Conservation (phyloP, 2,113 vertebrate genomes). For the human region DNA sequence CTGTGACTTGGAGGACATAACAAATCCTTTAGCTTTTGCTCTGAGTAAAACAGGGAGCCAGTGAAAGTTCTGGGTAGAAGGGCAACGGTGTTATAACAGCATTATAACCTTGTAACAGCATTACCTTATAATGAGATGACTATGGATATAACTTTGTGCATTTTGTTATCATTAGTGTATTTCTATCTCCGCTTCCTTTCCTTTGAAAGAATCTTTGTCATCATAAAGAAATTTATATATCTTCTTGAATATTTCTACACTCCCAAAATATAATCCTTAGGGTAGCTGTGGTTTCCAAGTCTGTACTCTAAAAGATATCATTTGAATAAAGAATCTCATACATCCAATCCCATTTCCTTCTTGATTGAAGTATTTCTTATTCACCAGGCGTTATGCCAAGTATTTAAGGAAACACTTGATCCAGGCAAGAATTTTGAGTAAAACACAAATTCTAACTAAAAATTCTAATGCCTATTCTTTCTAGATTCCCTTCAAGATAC, state of each 20-base stretch:
- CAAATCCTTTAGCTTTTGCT: neutral
- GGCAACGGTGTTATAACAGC: neutral
- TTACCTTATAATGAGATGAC: too few species aligned
- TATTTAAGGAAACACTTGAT: neutral
- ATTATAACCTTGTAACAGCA: too few species aligned
- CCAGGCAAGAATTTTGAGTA: neutral
- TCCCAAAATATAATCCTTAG: neutral
- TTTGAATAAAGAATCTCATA: neutral
- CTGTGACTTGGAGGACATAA: fast-evolving
- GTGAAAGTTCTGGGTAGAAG: fast-evolving
- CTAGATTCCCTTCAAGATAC: neutral
- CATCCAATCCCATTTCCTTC: neutral
- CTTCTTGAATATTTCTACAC: neutral
- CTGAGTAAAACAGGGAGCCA: neutral
- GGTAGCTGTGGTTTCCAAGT: neutral
- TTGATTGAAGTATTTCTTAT: neutral
- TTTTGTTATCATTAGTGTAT: neutral
- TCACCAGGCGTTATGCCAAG: neutral
- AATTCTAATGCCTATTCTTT: neutral
- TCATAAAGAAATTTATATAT: neutral
- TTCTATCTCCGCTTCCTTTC: neutral
- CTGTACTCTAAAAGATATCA: neutral
- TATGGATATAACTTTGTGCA: neutral
- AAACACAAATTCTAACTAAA: neutral
- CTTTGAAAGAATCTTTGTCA: neutral